phyloP scores from a whole-genome alignment of 2,113 vertebrate species.

The Perognathus longimembris region DNA sequence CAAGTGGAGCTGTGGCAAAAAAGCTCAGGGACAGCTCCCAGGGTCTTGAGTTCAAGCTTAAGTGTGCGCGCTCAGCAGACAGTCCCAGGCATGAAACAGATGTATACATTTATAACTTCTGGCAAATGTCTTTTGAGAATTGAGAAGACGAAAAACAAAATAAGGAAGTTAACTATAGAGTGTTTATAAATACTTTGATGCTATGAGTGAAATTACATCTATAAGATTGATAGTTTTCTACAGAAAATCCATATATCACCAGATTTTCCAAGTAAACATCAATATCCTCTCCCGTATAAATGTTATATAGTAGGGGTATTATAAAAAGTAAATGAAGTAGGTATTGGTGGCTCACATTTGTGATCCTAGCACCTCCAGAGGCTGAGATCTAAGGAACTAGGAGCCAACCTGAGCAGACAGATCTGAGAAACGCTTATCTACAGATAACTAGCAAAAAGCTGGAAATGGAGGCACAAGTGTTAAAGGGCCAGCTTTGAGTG shows the following conservation, averaged over 20 bases:
- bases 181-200: neutral
- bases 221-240: neutral
- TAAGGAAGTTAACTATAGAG: slow-evolving; percentile 8
- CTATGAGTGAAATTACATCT: neutral
- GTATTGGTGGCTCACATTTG: no score
- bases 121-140: slow-evolving; percentile 21
- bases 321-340: neutral
- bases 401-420: no score
- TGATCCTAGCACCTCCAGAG: no score
- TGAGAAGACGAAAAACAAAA: neutral
- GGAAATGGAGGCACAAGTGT: no score
- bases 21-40: no score
- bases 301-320: neutral
- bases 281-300: neutral
- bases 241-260: neutral
- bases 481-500: no score
- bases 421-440: no score
- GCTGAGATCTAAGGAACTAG: no score
- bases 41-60: no score
- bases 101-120: neutral
- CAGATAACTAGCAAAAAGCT: no score
- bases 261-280: neutral
- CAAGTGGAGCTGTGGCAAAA: no score
- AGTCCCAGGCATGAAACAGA: neutral
- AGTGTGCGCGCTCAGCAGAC: no score